Percentiles rank a stretch among this genome's conserved stretches.
These are phyloP conservation scores for Mus pahari DNA, from an alignment of 2,113 vertebrate genomes.

Conservation along the genomic window DNA sequence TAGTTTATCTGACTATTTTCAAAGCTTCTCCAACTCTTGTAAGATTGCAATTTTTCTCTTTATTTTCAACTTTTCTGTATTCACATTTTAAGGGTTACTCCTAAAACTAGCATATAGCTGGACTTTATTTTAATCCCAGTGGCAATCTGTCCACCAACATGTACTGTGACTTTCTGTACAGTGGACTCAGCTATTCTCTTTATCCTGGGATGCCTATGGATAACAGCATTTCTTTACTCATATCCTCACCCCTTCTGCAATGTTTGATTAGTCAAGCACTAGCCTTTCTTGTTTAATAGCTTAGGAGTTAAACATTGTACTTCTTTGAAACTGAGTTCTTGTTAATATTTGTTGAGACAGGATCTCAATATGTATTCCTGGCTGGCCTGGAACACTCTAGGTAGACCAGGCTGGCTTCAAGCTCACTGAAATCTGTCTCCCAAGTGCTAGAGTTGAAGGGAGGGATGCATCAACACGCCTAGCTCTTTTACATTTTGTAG, in stretches of 20 bases:
- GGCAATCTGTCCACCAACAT: conserved; percentile 34
- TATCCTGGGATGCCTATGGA: background rate
- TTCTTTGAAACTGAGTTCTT: background rate
- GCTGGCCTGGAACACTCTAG: background rate
- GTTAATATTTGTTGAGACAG: background rate
- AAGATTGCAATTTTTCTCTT: background rate
- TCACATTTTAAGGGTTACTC: conserved; percentile 54
- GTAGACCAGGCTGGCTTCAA: background rate
- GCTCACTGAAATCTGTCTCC: background rate
- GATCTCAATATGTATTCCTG: background rate
- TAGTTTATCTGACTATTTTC: conserved; percentile 31
- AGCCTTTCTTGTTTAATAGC: conserved; percentile 34
- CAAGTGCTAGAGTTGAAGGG: background rate
- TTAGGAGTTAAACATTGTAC: conserved; percentile 7
- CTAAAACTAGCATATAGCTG: conserved; percentile 58
- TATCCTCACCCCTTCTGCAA: background rate
- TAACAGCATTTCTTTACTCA: background rate
- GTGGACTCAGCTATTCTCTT: background rate
- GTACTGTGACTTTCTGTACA: background rate
- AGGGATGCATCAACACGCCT: background rate
- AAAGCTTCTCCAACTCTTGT: conserved; percentile 39
- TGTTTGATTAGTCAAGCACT: background rate
- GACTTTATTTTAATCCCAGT: conserved; percentile 66
- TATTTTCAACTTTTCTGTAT: conserved; percentile 39
- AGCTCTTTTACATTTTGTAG: background rate